phyloP scores from a whole-genome alignment of 1,140 invertebrate species.

The Anoplophora glabripennis region DNA sequence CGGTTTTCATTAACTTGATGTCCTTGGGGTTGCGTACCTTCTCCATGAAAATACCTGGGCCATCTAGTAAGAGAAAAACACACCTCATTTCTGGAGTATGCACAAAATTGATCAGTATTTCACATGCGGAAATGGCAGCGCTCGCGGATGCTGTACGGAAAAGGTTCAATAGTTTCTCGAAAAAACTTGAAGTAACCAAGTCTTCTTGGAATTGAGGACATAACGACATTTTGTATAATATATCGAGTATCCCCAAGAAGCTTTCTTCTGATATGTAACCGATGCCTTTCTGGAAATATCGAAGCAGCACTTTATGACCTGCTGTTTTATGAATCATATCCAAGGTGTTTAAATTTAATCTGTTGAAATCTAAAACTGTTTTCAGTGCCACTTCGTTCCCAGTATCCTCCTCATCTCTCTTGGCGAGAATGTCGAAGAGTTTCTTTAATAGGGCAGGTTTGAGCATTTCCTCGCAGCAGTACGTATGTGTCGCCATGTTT shows the following conservation, averaged over 20 bases:
- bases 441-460: conserved; percentile 29
- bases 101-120: too few relatives aligned
- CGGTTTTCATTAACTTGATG: conserved; percentile 25
- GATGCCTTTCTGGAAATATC: conserved; percentile 26
- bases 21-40: conserved; percentile 21
- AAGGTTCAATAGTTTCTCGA: too few relatives aligned
- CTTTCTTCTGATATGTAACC: conserved; percentile 14
- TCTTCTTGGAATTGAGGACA: conserved; percentile 24
- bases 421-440: conserved; percentile 27
- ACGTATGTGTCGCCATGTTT: conserved; percentile 35
- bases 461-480: conserved; percentile 39
- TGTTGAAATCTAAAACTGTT: conserved; percentile 29
- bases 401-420: conserved; percentile 21
- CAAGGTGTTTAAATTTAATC: conserved; percentile 22
- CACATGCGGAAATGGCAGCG: too few relatives aligned
- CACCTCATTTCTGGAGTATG: conserved; percentile 22
- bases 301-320: conserved; percentile 23
- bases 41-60: conserved; percentile 22
- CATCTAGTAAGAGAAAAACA: conserved; percentile 31
- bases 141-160: too few relatives aligned
- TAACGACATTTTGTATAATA: conserved; percentile 26
- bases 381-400: conserved; percentile 33
- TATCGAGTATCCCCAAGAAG: conserved; percentile 29
- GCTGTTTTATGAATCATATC: conserved; percentile 21
- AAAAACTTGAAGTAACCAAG: too few relatives aligned